These are phyloP conservation scores for Pionites leucogaster DNA, from an alignment of 2,113 vertebrate genomes.

Conservation along the genomic window DNA sequence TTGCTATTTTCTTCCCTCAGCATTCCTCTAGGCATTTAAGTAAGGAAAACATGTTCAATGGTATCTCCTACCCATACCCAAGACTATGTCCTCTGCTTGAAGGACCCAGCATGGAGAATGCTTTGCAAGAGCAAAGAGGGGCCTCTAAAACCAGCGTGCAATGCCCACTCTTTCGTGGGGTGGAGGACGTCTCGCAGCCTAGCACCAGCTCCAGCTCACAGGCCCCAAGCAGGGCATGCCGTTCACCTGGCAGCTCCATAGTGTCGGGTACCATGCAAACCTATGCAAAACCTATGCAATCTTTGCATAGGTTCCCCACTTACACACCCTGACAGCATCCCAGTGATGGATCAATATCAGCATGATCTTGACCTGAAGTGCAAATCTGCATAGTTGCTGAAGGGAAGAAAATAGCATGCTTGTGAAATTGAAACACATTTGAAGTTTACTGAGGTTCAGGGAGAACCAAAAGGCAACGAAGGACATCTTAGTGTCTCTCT, in stretches of 20 bases:
- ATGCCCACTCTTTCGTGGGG: not conserved
- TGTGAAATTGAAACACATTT: not conserved
- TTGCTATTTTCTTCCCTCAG: not conserved
- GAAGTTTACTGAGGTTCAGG: not conserved
- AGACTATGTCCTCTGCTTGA: not conserved
- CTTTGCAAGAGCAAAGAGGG: not conserved
- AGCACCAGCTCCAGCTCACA: not conserved
- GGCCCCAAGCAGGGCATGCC: not conserved
- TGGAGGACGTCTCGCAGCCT: not conserved
- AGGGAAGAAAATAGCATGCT: not conserved
- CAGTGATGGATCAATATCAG: not conserved
- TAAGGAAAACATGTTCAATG: not conserved
- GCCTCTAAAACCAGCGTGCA: accelerated
- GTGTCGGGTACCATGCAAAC: not conserved
- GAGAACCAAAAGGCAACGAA: not conserved
- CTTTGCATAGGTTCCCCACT: not conserved
- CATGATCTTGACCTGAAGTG: not conserved
- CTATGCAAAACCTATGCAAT: not conserved
- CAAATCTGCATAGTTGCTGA: not conserved
- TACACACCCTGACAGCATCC: not conserved
- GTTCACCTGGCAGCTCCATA: not conserved
- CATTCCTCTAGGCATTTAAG: not conserved
- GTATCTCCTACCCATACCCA: not conserved
- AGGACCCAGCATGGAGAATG: not conserved
- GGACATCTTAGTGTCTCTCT: not conserved